A percentile compares a stretch with the other conserved stretches of the same genome.
phyloP scores from a whole-genome alignment of 2,888 invertebrate species.

The Cerastis rubricosa region DNA sequence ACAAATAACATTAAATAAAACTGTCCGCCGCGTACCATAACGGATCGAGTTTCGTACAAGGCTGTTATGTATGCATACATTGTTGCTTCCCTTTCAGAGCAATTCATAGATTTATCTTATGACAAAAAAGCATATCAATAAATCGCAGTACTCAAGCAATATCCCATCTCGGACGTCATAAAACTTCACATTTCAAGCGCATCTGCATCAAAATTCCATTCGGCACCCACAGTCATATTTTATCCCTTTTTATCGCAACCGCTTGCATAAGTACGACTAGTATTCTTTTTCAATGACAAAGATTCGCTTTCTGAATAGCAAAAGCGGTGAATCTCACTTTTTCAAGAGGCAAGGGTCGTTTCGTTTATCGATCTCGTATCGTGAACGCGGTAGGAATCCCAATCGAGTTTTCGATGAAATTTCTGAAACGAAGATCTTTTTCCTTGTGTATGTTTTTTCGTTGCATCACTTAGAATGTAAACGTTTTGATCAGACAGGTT shows the following conservation, averaged over 20 bases:
- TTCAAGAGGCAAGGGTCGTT: slow-evolving; percentile 81
- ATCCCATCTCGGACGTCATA: slow-evolving; percentile 40
- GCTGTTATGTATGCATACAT: neutral
- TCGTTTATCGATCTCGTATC: slow-evolving; percentile 85
- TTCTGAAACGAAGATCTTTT: slow-evolving; percentile 74
- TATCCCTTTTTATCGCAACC: slow-evolving; percentile 80
- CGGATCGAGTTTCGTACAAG: neutral
- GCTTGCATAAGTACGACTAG: slow-evolving; percentile 78
- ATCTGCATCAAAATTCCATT: slow-evolving; percentile 60
- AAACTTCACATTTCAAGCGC: slow-evolving; percentile 54
- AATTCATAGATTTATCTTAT: neutral
- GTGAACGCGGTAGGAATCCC: slow-evolving; percentile 79
- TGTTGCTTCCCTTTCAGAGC: neutral
- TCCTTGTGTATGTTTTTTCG: slow-evolving; percentile 66
- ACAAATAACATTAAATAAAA: neutral
- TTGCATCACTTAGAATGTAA: slow-evolving; percentile 71
- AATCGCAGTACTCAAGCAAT: slow-evolving; percentile 24
- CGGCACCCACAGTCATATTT: slow-evolving; percentile 70
- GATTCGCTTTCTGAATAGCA: slow-evolving; percentile 82
- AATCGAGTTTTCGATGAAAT: slow-evolving; percentile 80
- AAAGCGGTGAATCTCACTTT: slow-evolving; percentile 83
- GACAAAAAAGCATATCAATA: slow-evolving; percentile 30
- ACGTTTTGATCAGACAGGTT: slow-evolving; percentile 65
- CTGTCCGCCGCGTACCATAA: neutral
- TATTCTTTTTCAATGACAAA: slow-evolving; percentile 86